These are phyloP conservation scores for Eidolon dupreanum DNA, from an alignment of 2,797 vertebrate genomes.

Conservation along the genomic window DNA sequence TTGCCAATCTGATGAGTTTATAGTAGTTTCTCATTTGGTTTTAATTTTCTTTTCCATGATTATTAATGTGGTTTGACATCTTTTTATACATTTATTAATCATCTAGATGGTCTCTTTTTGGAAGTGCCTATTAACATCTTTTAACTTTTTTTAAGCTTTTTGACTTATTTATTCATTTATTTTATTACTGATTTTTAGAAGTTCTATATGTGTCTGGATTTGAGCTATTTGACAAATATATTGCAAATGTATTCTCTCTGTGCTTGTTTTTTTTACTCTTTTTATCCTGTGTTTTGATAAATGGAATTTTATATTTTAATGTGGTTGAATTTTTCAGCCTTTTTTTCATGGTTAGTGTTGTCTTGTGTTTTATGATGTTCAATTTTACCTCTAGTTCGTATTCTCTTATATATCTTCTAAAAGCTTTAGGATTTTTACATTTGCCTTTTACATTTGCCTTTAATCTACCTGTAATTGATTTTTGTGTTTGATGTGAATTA, in stretches of 20 bases:
- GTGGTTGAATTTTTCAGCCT: background rate
- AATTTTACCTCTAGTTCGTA: background rate
- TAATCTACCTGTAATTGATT: background rate
- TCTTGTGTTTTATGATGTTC: background rate
- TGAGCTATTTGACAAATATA: background rate
- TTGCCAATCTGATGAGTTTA: background rate
- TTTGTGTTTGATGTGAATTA: background rate
- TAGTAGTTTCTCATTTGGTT: background rate
- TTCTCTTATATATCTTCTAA: background rate
- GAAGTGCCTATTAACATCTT: background rate
- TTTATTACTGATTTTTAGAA: background rate
- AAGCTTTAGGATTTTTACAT: background rate
- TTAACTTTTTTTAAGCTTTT: background rate
- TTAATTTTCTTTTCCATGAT: background rate
- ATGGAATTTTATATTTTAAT: background rate
- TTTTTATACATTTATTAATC: background rate
- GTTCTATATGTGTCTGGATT: background rate
- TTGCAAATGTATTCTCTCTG: background rate
- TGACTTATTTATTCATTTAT: background rate
- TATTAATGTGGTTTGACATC: background rate
- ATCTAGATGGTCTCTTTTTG: background rate
- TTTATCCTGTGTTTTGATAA: background rate
- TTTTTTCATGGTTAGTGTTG: background rate
- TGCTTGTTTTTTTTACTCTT: background rate
- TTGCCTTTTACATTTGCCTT: constrained; percentile 30